These are phyloP conservation scores for Dromaius novaehollandiae DNA, from an alignment of 2,113 vertebrate genomes.

Conservation along the genomic window DNA sequence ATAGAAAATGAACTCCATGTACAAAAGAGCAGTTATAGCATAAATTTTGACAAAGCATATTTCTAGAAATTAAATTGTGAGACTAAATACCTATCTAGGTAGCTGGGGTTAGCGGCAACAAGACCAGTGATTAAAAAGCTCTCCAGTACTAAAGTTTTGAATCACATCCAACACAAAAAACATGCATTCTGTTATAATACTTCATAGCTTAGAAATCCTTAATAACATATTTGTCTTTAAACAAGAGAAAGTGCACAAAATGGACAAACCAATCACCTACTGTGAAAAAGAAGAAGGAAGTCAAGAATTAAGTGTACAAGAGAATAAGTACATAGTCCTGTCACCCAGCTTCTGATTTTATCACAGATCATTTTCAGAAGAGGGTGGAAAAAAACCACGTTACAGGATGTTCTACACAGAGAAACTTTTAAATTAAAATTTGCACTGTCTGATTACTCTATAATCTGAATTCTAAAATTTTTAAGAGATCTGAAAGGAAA, in stretches of 20 bases:
- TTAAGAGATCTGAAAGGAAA: background rate
- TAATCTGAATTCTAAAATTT: background rate
- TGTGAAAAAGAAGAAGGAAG: background rate
- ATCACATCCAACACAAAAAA: background rate
- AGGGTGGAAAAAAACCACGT: fast-evolving
- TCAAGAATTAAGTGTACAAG: background rate
- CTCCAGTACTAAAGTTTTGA: background rate
- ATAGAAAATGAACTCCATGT: background rate
- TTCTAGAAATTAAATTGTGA: background rate
- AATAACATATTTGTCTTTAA: background rate
- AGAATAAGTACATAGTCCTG: background rate
- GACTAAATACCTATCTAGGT: no score
- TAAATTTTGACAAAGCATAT: background rate
- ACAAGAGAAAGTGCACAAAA: background rate
- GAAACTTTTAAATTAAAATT: background rate
- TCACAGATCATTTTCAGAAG: background rate
- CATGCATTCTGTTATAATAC: background rate
- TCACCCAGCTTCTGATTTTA: background rate
- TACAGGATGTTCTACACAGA: background rate
- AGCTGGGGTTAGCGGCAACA: background rate
- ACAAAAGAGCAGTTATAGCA: background rate
- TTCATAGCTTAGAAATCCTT: background rate
- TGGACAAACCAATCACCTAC: background rate
- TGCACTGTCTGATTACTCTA: background rate
- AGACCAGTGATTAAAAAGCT: background rate